A percentile compares a stretch with the other conserved stretches of the same genome.
phyloP scores from a whole-genome alignment of 2,113 vertebrate genomes.

The Marmota flaviventris region DNA sequence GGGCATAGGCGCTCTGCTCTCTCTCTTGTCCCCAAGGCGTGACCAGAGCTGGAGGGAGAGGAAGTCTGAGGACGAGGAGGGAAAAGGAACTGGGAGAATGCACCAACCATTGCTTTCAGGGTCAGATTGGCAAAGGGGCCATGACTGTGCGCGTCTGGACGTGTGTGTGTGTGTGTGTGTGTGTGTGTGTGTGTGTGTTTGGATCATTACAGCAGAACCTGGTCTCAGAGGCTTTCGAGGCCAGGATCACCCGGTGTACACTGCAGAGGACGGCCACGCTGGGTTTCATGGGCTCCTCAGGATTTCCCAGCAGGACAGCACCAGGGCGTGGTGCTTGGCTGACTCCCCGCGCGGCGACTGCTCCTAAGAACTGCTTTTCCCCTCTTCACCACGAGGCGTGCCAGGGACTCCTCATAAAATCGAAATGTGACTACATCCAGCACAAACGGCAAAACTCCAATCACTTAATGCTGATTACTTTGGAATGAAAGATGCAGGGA shows the following conservation, averaged over 20 bases:
- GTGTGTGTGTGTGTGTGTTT: not conserved
- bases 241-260: not conserved
- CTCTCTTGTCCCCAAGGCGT: fast-evolving
- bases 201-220: not conserved
- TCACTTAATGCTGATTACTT: not conserved
- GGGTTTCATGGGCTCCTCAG: not conserved
- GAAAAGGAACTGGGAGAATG: not conserved
- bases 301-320: not conserved
- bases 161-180: too few relatives aligned
- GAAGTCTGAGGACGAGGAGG: not conserved
- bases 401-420: not conserved
- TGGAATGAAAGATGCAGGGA: not conserved
- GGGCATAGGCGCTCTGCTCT: not conserved
- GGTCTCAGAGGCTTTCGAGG: not conserved
- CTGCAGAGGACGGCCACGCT: not conserved
- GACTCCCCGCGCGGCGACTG: too few relatives aligned
- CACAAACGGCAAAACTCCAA: not conserved
- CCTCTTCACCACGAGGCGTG: not conserved
- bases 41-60: not conserved
- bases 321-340: not conserved
- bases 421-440: not conserved
- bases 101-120: not conserved
- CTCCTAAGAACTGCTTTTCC: not conserved
- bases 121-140: not conserved
- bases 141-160: not conserved